Conservation (phyloP, 2,888 invertebrate genomes). For the Oscheius myriophilus region DNA sequence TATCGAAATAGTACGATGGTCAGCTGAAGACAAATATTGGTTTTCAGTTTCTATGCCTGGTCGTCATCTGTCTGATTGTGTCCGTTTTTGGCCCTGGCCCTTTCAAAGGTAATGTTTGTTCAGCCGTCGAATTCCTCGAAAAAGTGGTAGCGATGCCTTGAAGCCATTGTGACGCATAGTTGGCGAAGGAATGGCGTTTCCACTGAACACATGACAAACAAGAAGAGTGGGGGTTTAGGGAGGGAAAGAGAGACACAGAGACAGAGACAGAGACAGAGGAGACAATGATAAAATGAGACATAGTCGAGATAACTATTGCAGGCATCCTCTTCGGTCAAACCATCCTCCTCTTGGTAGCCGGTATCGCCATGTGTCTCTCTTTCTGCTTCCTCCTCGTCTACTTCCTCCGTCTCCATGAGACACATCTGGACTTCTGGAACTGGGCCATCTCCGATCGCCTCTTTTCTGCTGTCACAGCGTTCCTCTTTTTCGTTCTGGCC, state of each 20-base stretch:
- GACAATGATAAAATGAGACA: too few species aligned
- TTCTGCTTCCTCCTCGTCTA: constrained; percentile 68
- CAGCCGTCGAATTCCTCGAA: neutral
- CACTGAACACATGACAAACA: too few species aligned
- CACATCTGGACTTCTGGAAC: constrained; percentile 66
- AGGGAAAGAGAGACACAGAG: neutral
- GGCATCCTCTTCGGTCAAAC: constrained; percentile 68
- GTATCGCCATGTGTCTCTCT: constrained; percentile 62
- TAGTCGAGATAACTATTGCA: too few species aligned
- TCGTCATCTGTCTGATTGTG: constrained; percentile 62
- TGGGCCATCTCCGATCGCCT: constrained; percentile 64
- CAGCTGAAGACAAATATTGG: neutral
- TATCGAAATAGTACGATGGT: constrained; percentile 60
- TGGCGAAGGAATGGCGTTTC: neutral
- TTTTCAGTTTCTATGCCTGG: constrained; percentile 58
- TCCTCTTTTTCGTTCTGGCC: constrained; percentile 59
- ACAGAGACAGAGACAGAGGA: neutral
- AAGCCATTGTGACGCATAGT: constrained; percentile 3
- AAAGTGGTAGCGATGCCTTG: neutral
- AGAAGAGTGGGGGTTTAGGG: neutral
- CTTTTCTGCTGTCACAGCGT: constrained; percentile 54
- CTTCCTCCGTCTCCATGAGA: constrained; percentile 64
- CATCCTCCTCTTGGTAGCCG: constrained; percentile 61
- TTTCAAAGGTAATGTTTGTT: constrained; percentile 55
- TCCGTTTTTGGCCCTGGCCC: constrained; percentile 69